Percentiles rank a stretch among this genome's conserved stretches.
Conservation (phyloP, 2,888 invertebrate genomes). For the Caenorhabditis wallacei region DNA sequence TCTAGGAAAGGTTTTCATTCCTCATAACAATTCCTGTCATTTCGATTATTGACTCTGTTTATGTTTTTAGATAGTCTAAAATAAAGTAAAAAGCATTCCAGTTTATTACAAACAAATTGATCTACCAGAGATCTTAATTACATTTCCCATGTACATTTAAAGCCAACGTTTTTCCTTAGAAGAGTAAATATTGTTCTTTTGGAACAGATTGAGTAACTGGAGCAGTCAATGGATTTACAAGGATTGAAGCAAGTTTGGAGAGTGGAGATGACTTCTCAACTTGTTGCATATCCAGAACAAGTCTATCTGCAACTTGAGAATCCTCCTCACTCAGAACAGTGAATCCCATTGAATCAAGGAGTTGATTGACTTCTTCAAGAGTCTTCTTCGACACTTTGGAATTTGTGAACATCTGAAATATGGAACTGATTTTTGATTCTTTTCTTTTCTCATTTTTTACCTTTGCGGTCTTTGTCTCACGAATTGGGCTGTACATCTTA, state of each 20-base stretch:
- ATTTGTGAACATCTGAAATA: slow-evolving; percentile 60
- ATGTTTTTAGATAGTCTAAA: no score
- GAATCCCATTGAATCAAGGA: slow-evolving; percentile 60
- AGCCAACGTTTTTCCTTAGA: slow-evolving; percentile 15
- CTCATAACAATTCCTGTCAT: slow-evolving; percentile 43
- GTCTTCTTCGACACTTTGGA: slow-evolving; percentile 50
- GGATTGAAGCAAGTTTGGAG: slow-evolving; percentile 56
- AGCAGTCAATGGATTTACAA: slow-evolving; percentile 52
- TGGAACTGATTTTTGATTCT: neutral
- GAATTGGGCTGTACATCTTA: slow-evolving; percentile 64
- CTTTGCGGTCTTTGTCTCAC: slow-evolving; percentile 64
- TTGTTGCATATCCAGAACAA: slow-evolving; percentile 59
- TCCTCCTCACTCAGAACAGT: slow-evolving; percentile 64
- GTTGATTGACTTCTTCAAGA: slow-evolving; percentile 45
- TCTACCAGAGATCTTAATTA: slow-evolving; percentile 55
- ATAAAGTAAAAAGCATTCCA: slow-evolving; percentile 18
- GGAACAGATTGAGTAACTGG: slow-evolving; percentile 12
- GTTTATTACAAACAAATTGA: slow-evolving; percentile 49
- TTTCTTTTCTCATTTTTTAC: slow-evolving; percentile 5
- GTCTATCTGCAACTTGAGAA: slow-evolving; percentile 63
- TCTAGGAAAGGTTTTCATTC: slow-evolving; percentile 30
- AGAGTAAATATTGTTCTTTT: slow-evolving; percentile 62
- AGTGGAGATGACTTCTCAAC: slow-evolving; percentile 61
- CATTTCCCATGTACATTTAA: slow-evolving; percentile 31
- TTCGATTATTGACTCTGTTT: slow-evolving; percentile 34